Evolutionary conservation across 2,888 invertebrate genomes (phyloP).

Genomic region (Agonum fuliginosum): DNA sequence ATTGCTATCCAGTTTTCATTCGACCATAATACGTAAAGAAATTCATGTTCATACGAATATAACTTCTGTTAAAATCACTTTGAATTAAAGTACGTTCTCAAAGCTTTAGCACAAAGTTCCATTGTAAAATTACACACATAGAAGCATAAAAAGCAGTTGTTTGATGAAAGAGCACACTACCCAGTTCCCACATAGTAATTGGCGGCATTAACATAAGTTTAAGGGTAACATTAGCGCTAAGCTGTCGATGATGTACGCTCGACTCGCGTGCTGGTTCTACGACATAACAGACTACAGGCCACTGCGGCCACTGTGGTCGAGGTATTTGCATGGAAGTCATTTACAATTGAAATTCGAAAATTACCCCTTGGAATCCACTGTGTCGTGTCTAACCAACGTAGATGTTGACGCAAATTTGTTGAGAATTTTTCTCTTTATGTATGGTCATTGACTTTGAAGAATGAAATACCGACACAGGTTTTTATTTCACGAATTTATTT

Average conservation of each 20-base stretch:
- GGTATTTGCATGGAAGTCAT: slow-evolving; percentile 55
- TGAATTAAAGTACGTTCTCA: neutral
- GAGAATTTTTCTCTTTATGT: neutral
- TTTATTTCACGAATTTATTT: neutral
- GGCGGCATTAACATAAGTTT: slow-evolving; percentile 51
- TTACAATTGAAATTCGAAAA: slow-evolving; percentile 57
- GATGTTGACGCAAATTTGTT: slow-evolving; percentile 6
- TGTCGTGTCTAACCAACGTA: neutral
- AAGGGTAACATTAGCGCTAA: slow-evolving; percentile 34
- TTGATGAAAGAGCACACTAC: slow-evolving; percentile 42
- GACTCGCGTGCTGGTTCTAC: slow-evolving; percentile 22
- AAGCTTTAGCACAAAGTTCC: neutral
- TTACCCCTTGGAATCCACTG: slow-evolving; percentile 49
- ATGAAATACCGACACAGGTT: too few species aligned
- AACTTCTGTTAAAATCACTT: neutral
- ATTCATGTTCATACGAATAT: neutral
- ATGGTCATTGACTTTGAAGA: neutral
- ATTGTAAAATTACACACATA: slow-evolving; percentile 33
- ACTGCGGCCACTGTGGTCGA: slow-evolving; percentile 7
- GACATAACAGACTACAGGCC: slow-evolving; percentile 3
- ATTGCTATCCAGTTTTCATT: neutral
- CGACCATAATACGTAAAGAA: too few species aligned
- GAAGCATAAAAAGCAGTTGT: neutral
- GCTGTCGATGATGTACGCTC: slow-evolving; percentile 50
- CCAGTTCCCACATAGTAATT: slow-evolving; percentile 32